phyloP scores from a whole-genome alignment of 2,113 vertebrate species.

The Genyomyrus donnyi region DNA sequence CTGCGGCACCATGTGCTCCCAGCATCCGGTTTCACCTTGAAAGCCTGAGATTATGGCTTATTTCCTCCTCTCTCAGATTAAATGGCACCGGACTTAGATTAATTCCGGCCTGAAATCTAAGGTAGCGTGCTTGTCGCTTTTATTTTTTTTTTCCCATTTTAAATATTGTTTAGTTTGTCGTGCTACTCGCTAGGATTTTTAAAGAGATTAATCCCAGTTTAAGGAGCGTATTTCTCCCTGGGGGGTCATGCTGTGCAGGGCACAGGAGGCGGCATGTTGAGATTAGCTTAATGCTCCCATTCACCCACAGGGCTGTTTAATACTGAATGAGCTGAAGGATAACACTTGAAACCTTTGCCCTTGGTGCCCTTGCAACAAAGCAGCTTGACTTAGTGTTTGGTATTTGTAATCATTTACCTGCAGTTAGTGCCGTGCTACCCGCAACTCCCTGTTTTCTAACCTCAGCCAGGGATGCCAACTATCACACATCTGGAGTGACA shows the following conservation, averaged over 20 bases:
- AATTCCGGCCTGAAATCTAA: background rate
- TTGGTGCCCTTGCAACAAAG: background rate
- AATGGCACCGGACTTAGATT: background rate
- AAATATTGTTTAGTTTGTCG: background rate
- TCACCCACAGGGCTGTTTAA: background rate
- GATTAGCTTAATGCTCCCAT: background rate
- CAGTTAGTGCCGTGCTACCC: background rate
- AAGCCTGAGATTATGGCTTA: background rate
- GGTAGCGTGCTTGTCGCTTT: background rate
- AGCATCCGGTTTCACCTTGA: background rate
- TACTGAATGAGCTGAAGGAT: background rate
- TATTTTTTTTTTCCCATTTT: background rate
- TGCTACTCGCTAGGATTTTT: background rate
- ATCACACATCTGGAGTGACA: background rate
- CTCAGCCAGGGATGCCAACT: background rate
- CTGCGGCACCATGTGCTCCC: background rate
- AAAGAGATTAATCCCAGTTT: background rate
- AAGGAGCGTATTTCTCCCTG: background rate
- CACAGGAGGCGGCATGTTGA: background rate
- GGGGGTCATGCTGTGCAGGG: background rate
- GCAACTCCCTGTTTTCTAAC: background rate
- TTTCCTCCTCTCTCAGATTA: background rate
- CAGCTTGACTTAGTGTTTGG: background rate
- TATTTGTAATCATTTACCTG: background rate
- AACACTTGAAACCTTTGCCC: background rate